Conservation (phyloP, 1,140 invertebrate species). For the Octopus sinensis region DNA sequence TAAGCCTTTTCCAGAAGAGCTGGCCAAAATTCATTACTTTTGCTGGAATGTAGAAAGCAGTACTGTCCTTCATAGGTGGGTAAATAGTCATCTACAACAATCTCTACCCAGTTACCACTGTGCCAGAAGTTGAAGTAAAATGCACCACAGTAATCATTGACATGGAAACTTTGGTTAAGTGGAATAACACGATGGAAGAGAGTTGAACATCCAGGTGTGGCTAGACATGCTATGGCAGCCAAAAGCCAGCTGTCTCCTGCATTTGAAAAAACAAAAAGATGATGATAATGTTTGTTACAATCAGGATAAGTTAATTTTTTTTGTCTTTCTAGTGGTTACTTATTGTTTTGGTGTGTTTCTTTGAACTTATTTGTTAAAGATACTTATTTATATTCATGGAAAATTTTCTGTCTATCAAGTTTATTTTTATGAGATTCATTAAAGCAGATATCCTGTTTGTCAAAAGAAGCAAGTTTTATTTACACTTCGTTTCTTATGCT, state of each 20-base stretch:
- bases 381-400: too few relatives aligned
- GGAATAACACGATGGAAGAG: conserved; percentile 70
- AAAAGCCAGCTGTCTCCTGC: conserved; percentile 68
- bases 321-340: too few relatives aligned
- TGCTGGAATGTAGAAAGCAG: conserved; percentile 67
- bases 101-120: conserved; percentile 74
- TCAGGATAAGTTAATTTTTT: too few relatives aligned
- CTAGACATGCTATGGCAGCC: conserved; percentile 68
- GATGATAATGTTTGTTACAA: too few relatives aligned
- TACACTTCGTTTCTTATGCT: too few relatives aligned
- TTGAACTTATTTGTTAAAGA: too few relatives aligned
- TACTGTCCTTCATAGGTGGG: conserved; percentile 67
- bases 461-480: too few relatives aligned
- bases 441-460: too few relatives aligned
- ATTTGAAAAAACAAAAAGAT: conserved; percentile 10
- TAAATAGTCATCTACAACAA: conserved; percentile 73
- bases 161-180: conserved; percentile 67
- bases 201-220: conserved; percentile 63
- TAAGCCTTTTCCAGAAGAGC: conserved; percentile 79
- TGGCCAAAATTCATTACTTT: conserved; percentile 76
- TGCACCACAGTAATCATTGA: conserved; percentile 56
- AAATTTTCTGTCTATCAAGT: too few relatives aligned
- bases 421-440: too few relatives aligned
- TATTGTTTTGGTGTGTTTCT: too few relatives aligned
- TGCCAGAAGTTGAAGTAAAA: conserved; percentile 75